Evolutionary conservation across 2,888 invertebrate genomes (phyloP).

Genomic region (Hirtodrosophila trivittata): DNA sequence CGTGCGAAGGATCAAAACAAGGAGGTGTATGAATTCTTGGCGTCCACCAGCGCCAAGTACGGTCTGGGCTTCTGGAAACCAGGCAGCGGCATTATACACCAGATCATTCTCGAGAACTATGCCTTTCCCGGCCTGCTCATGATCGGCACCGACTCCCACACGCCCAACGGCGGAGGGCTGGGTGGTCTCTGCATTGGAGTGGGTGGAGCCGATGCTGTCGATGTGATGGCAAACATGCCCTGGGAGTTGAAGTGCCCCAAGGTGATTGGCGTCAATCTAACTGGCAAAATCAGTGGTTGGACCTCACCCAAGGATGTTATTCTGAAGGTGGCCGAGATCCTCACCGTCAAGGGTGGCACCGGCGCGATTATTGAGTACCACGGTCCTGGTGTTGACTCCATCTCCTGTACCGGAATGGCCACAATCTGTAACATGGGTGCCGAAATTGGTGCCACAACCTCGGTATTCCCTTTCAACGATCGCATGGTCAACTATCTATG

Average conservation of each 20-base stretch:
- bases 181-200: constrained; percentile 99
- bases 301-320: constrained; percentile 99
- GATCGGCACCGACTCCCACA: constrained; percentile 99
- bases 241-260: constrained; percentile 99
- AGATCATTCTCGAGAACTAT: constrained; percentile 99
- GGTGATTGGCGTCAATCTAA: constrained; percentile 98
- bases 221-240: constrained; percentile 99
- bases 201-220: constrained; percentile 99
- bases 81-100: constrained; percentile 99
- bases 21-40: constrained; percentile 97
- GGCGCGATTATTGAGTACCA: constrained; percentile 99
- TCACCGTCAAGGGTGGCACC: constrained; percentile 99
- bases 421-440: constrained; percentile 99
- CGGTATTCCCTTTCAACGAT: constrained; percentile 97
- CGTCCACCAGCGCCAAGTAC: constrained; percentile 97
- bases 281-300: constrained; percentile 97
- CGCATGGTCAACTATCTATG: constrained; percentile 96
- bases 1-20: constrained; percentile 95
- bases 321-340: constrained; percentile 96
- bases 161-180: constrained; percentile 99
- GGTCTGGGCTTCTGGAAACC: constrained; percentile 99
- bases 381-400: constrained; percentile 98
- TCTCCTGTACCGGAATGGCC: constrained; percentile 99
- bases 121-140: constrained; percentile 98
- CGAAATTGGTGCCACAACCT: constrained; percentile 99